Evolutionary conservation across 2,888 invertebrate genomes (phyloP).

Genomic region (Antheraea assamensis): DNA sequence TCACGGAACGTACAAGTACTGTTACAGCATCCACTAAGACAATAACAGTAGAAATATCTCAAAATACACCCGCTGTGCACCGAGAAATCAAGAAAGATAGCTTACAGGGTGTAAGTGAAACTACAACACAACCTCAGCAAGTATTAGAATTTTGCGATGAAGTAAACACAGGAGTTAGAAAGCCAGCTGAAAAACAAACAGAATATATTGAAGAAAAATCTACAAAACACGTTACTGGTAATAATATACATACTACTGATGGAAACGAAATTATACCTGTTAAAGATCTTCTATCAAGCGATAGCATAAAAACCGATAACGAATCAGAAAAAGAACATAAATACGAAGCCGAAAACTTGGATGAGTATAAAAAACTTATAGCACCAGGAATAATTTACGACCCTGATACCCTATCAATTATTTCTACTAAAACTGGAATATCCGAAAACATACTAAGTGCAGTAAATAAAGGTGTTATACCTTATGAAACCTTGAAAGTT

Average conservation of each 20-base stretch:
- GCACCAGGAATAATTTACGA: slow-evolving; percentile 88
- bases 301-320: background rate
- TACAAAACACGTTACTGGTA: slow-evolving; percentile 7
- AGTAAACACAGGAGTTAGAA: slow-evolving; percentile 31
- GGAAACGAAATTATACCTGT: background rate
- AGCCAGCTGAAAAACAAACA: slow-evolving; percentile 23
- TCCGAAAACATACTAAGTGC: slow-evolving; percentile 87
- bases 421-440: slow-evolving; percentile 84
- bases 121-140: slow-evolving; percentile 41
- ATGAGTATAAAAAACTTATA: slow-evolving; percentile 15
- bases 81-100: slow-evolving; percentile 54
- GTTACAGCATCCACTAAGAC: slow-evolving; percentile 58
- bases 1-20: slow-evolving; percentile 54
- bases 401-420: slow-evolving; percentile 86
- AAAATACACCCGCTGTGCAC: slow-evolving; percentile 58
- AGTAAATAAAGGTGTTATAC: slow-evolving; percentile 87
- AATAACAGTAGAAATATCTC: slow-evolving; percentile 61
- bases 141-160: slow-evolving; percentile 49
- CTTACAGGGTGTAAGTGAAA: slow-evolving; percentile 40
- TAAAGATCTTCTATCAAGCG: background rate
- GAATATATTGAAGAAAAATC: slow-evolving; percentile 10
- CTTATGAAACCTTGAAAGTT: slow-evolving; percentile 85
- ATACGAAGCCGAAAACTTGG: slow-evolving; percentile 21
- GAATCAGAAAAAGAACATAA: slow-evolving; percentile 16
- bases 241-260: background rate